Evolutionary conservation across 2,888 invertebrate species (phyloP), one percentile per base, ranked within the genome.

Genomic region (Parnassius orleans): DNA sequence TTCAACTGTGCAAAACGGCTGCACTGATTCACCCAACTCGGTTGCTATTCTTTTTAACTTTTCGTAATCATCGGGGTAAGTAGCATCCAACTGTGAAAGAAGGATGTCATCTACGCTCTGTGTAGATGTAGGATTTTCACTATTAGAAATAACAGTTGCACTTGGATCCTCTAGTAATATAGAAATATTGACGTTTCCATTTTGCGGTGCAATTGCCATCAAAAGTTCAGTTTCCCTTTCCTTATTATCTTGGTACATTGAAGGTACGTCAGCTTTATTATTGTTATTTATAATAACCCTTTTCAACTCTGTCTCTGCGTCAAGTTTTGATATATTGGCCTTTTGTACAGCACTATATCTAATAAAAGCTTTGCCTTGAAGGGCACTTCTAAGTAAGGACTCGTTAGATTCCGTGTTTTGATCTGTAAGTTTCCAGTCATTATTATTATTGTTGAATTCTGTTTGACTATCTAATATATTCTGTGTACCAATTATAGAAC

Each of bases 41-140:
- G 95, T 95, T 44, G 96, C 96, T 85, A 97, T 96, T 73, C 95
- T 93, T 78, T 96, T 96, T 65, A 97, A 90, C 78, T 96, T 96
- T 78, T 97, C 97, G 75, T 96, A 96, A 77, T 97, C 97, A 69
- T 95, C 96, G 0, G 95, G 95, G 72, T 94, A 94, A 44, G 93
- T 93, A 44, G 94, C 92, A 68, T 95, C 95, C 64, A 95, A 78
- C 68, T 95, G 95, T 3, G 95, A 95, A 9, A 95, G 80, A 57
- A 95, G 77, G 55, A 95, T 91, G 68, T 95, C 95, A 71, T 95
- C 95, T 58, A 95, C 95, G 68, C 93, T 93, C 74, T 91, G 93
- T 56, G 94, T 93, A 14, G 94, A 92, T 46, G 93, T 89, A 12
- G 93, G 88, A 70, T 93, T 93, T 55, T 93, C 93, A 42, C 87